Evolutionary conservation across 2,797 vertebrate genomes (phyloP), one percentile per base, ranked within the genome.

Genomic region (Protonibea diacanthus): DNA sequence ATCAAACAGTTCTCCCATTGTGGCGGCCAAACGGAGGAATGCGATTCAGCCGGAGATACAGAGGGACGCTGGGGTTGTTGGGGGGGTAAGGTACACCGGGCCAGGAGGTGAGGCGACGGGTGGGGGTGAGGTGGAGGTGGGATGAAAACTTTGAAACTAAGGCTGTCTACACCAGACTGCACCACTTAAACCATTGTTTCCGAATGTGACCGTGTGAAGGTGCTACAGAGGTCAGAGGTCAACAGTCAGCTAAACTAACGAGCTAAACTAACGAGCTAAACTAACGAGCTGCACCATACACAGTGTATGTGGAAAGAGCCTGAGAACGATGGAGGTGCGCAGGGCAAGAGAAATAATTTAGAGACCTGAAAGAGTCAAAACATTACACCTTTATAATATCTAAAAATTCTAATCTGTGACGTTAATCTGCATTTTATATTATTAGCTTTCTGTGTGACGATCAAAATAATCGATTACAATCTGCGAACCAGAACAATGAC

Each of bases 1-100:
- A 89, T 90, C 93, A 90, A 93, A 95, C 95, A 95, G 94, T 92
- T 90, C 85, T 71, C 67, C 89, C 91, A 87, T 95, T 95, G 95
- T 95, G 86, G 90, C 79, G 23, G 57, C 73, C 71, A 29, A 81
- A 80, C 78, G 64, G 55, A 90, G 94, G 94, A 95, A 95, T 95
- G 92, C 20, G 93, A 94, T 95, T 92, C 81, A 78, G 89, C 82
- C 82, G 38, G 63, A 94, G 95, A 94, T 94, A 94, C 58, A 5
- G 56, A 45, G 78, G 87, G 51, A 55, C 14, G 40, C 14, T 57
- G 33, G 74, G 91, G 83, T 25, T 68, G 71, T 55, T 40, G 78
- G 77, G 66, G 66, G 80, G 67, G 64, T 76, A 78, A 89, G 86
- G 90, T 86, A 86, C 79, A 86, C 81, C 75, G 8, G 76, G 82